A percentile compares a stretch with the other conserved stretches of the same genome.
These are phyloP conservation scores for Peromyscus aztecus DNA, from an alignment of 2,797 vertebrate genomes.

Conservation along the genomic window DNA sequence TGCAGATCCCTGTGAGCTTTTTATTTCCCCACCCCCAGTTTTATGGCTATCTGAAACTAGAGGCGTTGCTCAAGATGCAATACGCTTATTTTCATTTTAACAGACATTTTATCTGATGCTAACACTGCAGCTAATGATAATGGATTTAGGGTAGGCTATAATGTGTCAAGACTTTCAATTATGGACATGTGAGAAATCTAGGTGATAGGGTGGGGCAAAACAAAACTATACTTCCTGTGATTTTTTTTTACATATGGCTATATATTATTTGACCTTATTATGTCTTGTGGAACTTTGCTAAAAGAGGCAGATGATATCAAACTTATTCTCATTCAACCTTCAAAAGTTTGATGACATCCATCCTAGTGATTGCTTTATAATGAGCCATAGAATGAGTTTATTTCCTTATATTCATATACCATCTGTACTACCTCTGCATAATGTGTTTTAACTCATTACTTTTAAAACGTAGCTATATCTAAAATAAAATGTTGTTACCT, in stretches of 20 bases:
- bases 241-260: neutral
- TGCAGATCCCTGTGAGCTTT: neutral
- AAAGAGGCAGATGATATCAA: neutral
- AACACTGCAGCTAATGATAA: neutral
- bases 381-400: neutral
- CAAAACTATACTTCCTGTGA: neutral
- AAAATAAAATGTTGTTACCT: neutral
- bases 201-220: neutral
- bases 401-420: neutral
- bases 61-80: neutral
- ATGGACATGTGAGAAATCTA: neutral
- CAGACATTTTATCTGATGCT: neutral
- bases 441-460: neutral
- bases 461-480: constrained; percentile 20
- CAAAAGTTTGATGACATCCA: neutral
- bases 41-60: neutral
- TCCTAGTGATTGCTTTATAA: neutral
- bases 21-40: neutral
- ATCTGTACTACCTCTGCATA: neutral
- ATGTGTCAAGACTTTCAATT: neutral
- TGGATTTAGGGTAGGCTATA: neutral
- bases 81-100: neutral
- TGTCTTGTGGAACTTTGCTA: neutral
- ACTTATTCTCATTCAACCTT: neutral
- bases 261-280: neutral